Conservation (phyloP, 2,797 vertebrate species). For the Gymnodraco acuticeps region DNA sequence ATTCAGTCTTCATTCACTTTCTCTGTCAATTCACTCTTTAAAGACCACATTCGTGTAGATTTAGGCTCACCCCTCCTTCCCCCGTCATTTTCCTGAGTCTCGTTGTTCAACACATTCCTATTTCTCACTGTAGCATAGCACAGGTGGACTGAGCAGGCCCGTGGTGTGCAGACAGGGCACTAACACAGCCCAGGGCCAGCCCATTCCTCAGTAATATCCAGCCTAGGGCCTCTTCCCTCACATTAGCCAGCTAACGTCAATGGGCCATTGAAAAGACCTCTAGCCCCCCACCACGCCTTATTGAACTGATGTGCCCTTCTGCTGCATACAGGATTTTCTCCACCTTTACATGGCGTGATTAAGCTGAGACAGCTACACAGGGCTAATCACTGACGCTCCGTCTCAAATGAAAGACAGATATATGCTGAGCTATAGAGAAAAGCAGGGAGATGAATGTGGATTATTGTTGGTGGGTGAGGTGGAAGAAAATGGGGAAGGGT, state of each 20-base stretch:
- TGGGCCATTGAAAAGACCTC: slow-evolving; percentile 78
- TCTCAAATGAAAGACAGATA: slow-evolving; percentile 68
- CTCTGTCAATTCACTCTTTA: slow-evolving; percentile 25
- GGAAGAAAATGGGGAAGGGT: slow-evolving; percentile 62
- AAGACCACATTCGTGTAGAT: slow-evolving; percentile 42
- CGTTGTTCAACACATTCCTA: slow-evolving; percentile 82
- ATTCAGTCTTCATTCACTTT: slow-evolving; percentile 25
- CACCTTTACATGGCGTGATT: slow-evolving; percentile 71
- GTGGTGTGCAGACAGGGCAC: slow-evolving; percentile 63
- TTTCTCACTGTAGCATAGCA: slow-evolving; percentile 83
- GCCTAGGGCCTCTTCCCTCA: slow-evolving; percentile 70
- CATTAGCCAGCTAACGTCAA: slow-evolving; percentile 73
- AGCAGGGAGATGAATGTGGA: slow-evolving; percentile 64
- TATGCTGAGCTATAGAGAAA: slow-evolving; percentile 68
- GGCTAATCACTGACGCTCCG: slow-evolving; percentile 55
- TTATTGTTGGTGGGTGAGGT: slow-evolving; percentile 66
- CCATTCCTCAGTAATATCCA: slow-evolving; percentile 81
- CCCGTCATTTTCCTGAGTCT: slow-evolving; percentile 49
- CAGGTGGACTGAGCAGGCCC: slow-evolving; percentile 80
- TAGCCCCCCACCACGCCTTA: slow-evolving; percentile 70
- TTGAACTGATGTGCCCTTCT: slow-evolving; percentile 80
- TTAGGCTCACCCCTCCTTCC: slow-evolving; percentile 28
- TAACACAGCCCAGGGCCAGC: slow-evolving; percentile 70
- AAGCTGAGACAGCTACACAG: slow-evolving; percentile 62
- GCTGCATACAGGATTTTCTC: slow-evolving; percentile 72